A percentile compares a stretch with the other conserved stretches of the same genome.
These are phyloP conservation scores for Donacobius atricapilla DNA, from an alignment of 2,113 vertebrate genomes.

Conservation along the genomic window DNA sequence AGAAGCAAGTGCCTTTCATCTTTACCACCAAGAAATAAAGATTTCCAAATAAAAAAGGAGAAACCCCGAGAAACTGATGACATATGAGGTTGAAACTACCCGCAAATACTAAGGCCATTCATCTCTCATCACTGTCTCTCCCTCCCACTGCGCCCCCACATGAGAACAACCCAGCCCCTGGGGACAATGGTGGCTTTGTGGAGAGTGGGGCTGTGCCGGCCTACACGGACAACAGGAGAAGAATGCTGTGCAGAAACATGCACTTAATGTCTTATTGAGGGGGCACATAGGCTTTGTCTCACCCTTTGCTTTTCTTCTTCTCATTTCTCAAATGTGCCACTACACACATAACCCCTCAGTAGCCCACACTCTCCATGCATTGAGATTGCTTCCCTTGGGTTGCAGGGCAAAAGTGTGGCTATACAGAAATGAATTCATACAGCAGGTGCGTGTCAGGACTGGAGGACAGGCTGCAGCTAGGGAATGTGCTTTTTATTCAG, in stretches of 20 bases:
- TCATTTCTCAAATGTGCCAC: neutral
- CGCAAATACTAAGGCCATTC: constrained; percentile 4
- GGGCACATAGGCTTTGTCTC: constrained; percentile 24
- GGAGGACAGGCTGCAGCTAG: neutral
- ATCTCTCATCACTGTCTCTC: neutral
- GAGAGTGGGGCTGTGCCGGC: neutral
- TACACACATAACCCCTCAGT: neutral
- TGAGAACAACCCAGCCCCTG: neutral
- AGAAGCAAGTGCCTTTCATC: neutral
- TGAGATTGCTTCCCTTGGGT: neutral
- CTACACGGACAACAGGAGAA: neutral
- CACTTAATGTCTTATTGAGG: neutral
- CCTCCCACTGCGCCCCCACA: neutral
- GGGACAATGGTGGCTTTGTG: constrained; percentile 60
- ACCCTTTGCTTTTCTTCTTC: neutral
- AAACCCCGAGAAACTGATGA: neutral
- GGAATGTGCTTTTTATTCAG: neutral
- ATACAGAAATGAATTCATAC: neutral
- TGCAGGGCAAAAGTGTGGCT: neutral
- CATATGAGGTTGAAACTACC: neutral
- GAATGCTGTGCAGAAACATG: constrained; percentile 25
- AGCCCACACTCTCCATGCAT: neutral
- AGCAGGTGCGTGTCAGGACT: fast-evolving
- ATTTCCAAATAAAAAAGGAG: neutral
- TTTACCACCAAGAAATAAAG: neutral